phyloP scores from a whole-genome alignment of 2,888 invertebrate genomes.

The Encarsia formosa region DNA sequence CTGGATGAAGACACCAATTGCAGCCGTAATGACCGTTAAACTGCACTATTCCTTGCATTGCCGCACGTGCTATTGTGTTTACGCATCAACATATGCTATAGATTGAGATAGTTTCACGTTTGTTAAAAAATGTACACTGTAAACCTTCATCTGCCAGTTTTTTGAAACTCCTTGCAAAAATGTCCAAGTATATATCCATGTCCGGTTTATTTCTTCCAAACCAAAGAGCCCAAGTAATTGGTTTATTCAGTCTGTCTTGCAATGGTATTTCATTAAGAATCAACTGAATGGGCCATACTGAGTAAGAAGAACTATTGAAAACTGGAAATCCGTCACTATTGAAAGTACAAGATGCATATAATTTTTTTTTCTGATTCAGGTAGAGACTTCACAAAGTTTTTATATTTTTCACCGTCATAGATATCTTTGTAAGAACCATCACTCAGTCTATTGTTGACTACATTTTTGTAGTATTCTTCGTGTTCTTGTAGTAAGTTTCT shows the following conservation, averaged over 20 bases:
- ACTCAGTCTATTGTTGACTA: neutral
- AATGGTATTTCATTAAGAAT: neutral
- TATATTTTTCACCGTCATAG: neutral
- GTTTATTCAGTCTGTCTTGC: neutral
- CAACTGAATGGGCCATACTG: neutral
- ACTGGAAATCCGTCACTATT: neutral
- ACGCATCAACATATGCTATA: constrained; percentile 6
- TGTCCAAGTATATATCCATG: too few species aligned
- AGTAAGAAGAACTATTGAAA: neutral
- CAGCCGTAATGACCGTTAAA: too few species aligned
- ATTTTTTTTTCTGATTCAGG: neutral
- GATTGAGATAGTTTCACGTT: neutral
- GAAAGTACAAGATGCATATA: neutral
- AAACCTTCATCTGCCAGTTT: too few species aligned
- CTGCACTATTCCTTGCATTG: constrained; percentile 14
- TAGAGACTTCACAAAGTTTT: neutral
- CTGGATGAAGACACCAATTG: constrained; percentile 11
- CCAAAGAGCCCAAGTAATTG: too few species aligned
- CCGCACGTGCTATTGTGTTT: constrained; percentile 3
- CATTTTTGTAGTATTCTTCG: neutral
- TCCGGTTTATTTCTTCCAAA: constrained; percentile 22
- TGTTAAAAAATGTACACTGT: too few species aligned
- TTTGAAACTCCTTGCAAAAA: too few species aligned
- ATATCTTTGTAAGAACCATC: neutral
- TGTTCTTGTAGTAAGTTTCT: neutral